These are phyloP conservation scores for Dicyrtoma fusca DNA, from an alignment of 2,888 invertebrate species.

Conservation along the genomic window DNA sequence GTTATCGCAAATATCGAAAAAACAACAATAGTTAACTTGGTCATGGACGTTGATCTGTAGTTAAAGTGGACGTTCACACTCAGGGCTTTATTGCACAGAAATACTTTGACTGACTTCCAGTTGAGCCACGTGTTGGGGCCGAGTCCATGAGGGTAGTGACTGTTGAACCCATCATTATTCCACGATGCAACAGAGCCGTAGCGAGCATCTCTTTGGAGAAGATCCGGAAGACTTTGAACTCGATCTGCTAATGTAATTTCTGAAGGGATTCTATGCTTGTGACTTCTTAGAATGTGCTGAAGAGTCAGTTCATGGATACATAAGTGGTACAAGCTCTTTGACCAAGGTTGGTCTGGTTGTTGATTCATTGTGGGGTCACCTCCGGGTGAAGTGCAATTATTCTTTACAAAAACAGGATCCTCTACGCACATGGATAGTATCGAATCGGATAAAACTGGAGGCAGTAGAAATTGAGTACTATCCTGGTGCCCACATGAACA, in stretches of 20 bases:
- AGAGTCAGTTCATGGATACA: slow-evolving; percentile 24
- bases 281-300: slow-evolving; percentile 13
- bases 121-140: too few relatives aligned
- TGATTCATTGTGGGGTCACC: too few relatives aligned
- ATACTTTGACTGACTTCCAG: too few relatives aligned
- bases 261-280: not conserved
- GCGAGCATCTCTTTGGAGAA: not conserved
- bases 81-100: too few relatives aligned
- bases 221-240: slow-evolving; percentile 13
- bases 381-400: too few relatives aligned
- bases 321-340: not conserved
- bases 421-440: slow-evolving; percentile 27
- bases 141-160: too few relatives aligned
- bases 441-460: slow-evolving; percentile 39
- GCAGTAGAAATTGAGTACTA: slow-evolving; percentile 42
- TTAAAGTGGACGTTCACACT: too few relatives aligned
- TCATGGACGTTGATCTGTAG: too few relatives aligned
- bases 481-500: not conserved
- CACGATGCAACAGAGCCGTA: not conserved
- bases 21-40: too few relatives aligned
- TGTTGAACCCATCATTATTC: not conserved
- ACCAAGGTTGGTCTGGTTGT: not conserved
- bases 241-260: not conserved
- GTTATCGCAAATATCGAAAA: too few relatives aligned
- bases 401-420: not conserved